Conservation (phyloP, 2,888 invertebrate genomes). For the Dusona sp. region DNA sequence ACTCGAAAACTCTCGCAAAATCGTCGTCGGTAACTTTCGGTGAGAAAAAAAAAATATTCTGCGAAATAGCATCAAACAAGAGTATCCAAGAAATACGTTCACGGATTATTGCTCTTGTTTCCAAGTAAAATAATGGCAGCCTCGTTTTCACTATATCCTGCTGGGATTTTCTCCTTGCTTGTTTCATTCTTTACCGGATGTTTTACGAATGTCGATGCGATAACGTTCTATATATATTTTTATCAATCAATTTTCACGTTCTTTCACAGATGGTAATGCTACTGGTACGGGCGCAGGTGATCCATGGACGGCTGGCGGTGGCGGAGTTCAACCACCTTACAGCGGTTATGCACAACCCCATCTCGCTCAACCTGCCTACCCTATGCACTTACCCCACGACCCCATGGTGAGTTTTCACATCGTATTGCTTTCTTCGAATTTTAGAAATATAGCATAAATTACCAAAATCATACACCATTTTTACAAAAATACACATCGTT, state of each 20-base stretch:
- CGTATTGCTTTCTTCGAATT: neutral
- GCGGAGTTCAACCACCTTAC: slow-evolving; percentile 85
- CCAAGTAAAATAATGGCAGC: slow-evolving; percentile 79
- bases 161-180: neutral
- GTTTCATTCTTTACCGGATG: neutral
- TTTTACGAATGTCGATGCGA: neutral
- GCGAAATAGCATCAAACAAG: slow-evolving; percentile 79
- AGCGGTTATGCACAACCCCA: slow-evolving; percentile 84
- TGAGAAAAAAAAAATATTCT: slow-evolving; percentile 44
- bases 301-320: slow-evolving; percentile 84
- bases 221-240: neutral
- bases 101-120: slow-evolving; percentile 82
- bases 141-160: slow-evolving; percentile 17
- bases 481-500: too few species aligned
- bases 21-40: slow-evolving; percentile 46
- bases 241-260: neutral
- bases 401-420: slow-evolving; percentile 83
- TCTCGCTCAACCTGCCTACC: slow-evolving; percentile 83
- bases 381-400: slow-evolving; percentile 85
- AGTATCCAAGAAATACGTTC: slow-evolving; percentile 78
- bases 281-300: slow-evolving; percentile 85
- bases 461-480: too few species aligned
- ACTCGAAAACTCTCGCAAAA: slow-evolving; percentile 38
- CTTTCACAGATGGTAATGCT: slow-evolving; percentile 83
- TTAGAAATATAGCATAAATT: too few species aligned